These are phyloP conservation scores for Leptinotarsa undecemlineata DNA, from an alignment of 1,140 invertebrate species.

Conservation along the genomic window DNA sequence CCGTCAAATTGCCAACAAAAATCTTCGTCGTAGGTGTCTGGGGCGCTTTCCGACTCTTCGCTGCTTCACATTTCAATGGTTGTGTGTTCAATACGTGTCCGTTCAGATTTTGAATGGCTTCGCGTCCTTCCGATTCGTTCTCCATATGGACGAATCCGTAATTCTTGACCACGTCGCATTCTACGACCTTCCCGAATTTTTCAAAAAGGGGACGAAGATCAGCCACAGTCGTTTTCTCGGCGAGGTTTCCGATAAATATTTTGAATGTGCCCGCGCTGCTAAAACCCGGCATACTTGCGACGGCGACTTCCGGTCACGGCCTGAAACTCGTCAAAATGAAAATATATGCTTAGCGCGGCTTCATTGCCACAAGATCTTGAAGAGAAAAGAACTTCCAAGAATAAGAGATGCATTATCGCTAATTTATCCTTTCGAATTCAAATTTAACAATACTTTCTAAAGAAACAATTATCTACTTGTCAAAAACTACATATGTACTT, in stretches of 20 bases:
- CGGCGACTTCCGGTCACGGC: conserved; percentile 12
- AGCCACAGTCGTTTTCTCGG: conserved; percentile 82
- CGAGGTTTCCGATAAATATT: conserved; percentile 93
- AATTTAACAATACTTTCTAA: not conserved
- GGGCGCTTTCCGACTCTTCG: conserved; percentile 81
- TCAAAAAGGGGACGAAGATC: conserved; percentile 90
- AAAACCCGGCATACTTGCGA: conserved; percentile 72
- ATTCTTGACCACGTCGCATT: conserved; percentile 95
- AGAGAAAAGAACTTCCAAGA: not conserved
- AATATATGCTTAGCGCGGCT: conserved; percentile 2
- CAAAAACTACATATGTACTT: not conserved
- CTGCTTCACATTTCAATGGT: conserved; percentile 89
- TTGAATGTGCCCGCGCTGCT: conserved; percentile 85
- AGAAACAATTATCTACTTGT: not conserved
- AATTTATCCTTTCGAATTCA: not conserved
- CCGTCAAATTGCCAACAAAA: conserved; percentile 87
- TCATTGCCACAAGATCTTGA: not conserved
- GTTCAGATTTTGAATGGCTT: conserved; percentile 90
- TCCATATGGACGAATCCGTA: conserved; percentile 98
- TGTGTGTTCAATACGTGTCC: conserved; percentile 84
- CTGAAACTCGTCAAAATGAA: conserved; percentile 16
- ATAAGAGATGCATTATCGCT: not conserved
- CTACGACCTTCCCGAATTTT: conserved; percentile 92
- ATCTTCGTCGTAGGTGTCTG: conserved; percentile 87
- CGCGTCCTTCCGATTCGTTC: conserved; percentile 86